Evolutionary conservation across 1,140 invertebrate species (phyloP), one percentile per base, ranked within the genome.

Genomic region (Agrypnia vestita): DNA sequence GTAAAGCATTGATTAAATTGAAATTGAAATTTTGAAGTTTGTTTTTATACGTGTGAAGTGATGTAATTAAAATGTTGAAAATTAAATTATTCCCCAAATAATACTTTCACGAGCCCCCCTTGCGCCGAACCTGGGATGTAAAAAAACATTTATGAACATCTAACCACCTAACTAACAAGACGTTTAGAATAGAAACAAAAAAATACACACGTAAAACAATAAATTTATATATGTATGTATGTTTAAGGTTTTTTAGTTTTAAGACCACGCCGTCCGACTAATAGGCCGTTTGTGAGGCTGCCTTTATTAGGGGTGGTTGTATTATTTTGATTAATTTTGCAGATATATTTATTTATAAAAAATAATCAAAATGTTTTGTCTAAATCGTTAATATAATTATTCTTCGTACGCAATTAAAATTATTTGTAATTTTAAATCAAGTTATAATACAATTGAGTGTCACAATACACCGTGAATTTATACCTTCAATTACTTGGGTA

Each of bases 161-260:
- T 81, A 81, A 81, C 80, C 80, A 78, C 80, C 80, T 78, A 73
- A 55, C 80, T 78, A 81, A 81, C 80, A 81, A 81, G 80, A 76
- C 69, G 35, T 81, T 81, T 77, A 78, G 77, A 81, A 81, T 43
- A 81, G 46, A 53, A 81, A 49, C 47, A 53, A 81, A 81, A 80
- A 80, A 80, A 73, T 46, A 74, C 13, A 72, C 44, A 73, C 71
- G 75, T 78, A 75, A 75, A 81, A 78, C 76, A 78, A 81, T 81
- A 81, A 35, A 81, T 81, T 81, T 77, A 81, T 81, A 61, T 75
- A 49, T 64, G 72, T 77, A 76, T 79, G 72, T 77, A 76, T 79
- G 56, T 46, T 79, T 69, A 71, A 73, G 21, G 47, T 12, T 53
- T 73, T 73, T 73, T 55, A 53, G 17, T 73, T 17, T 55, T 73